Evolutionary conservation across 2,888 invertebrate species (phyloP).

Genomic region (Cephus nigrinus): DNA sequence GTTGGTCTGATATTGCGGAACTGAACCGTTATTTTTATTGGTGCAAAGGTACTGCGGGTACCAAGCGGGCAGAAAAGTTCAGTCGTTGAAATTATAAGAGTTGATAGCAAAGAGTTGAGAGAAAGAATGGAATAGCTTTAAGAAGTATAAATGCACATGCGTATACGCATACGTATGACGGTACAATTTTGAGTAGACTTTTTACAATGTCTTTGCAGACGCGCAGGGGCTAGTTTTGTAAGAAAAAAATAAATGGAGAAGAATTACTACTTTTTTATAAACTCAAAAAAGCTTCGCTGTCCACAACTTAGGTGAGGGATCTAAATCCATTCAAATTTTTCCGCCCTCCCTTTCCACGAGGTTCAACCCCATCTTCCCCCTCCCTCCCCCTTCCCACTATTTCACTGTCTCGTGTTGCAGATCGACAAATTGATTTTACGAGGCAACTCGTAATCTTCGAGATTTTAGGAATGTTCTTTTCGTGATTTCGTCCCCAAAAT

Average conservation of each 20-base stretch:
- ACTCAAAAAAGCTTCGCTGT: not conserved
- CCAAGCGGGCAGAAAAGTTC: not conserved
- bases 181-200: not conserved
- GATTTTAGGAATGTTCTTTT: not conserved
- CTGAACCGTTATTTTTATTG: not conserved
- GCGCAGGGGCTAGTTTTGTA: not conserved
- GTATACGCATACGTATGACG: not conserved
- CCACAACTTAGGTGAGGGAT: not conserved
- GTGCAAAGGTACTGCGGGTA: not conserved
- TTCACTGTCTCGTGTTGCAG: not conserved
- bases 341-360: not conserved
- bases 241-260: not conserved
- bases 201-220: not conserved
- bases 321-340: not conserved
- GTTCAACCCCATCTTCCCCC: not conserved
- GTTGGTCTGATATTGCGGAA: not conserved
- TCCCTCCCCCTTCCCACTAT: not conserved
- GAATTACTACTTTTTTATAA: not conserved
- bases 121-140: not conserved
- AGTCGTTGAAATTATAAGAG: not conserved
- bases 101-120: not conserved
- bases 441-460: not conserved
- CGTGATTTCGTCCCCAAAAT: not conserved
- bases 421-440: not conserved
- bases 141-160: no score